Base-by-base conservation (phyloP, 2,888 invertebrate genomes). In the Lagria hirta region DNA sequence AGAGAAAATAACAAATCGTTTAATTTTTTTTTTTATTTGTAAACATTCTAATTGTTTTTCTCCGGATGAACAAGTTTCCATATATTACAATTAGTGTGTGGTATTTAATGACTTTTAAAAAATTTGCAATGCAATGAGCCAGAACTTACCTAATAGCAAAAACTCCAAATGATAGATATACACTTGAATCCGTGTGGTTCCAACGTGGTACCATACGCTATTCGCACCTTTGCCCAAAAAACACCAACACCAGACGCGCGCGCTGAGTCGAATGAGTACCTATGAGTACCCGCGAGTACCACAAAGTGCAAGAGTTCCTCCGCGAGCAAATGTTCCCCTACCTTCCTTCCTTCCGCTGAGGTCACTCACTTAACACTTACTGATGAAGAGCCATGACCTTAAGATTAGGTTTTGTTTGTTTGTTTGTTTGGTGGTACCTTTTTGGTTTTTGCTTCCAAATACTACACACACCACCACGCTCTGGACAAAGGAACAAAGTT, bases 311-410 rank as follows among this genome's bases (percentile, higher is more conserved):
- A 43, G 38, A 20, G 36, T 34, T 48, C 43, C 42, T 33, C 30
- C 38, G 30, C n/a, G n/a, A n/a, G n/a, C n/a, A 36, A 38, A 20
- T 28, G 43, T 48, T 58, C 61, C 61, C 62, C 64, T 56, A 60
- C 60, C 59, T 64, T 64, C 61, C 62, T 65, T 62, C 63, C 62
- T 64, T 65, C 62, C 63, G 60, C 58, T 58, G 62, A 65, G 64
- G 65, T 64, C 64, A 64, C 60, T 64, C 60, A 65, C 65, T 62
- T 52, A 59, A 53, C 52, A 51, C 55, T 41, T 50, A 51, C 48
- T 49, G 56, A 57, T 41, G 56, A 55, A 57, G 52, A 43, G 52
- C 61, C 63, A 54, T 62, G 62, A 63, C 61, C 65, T 64, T 59
- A 61, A n/a, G 34, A 34, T 15, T 34, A 34, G 27, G 27, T 30